Evolutionary conservation across 2,113 vertebrate genomes (phyloP), one percentile per base, ranked within the genome.

Genomic region (Pachypanchax playfairii): DNA sequence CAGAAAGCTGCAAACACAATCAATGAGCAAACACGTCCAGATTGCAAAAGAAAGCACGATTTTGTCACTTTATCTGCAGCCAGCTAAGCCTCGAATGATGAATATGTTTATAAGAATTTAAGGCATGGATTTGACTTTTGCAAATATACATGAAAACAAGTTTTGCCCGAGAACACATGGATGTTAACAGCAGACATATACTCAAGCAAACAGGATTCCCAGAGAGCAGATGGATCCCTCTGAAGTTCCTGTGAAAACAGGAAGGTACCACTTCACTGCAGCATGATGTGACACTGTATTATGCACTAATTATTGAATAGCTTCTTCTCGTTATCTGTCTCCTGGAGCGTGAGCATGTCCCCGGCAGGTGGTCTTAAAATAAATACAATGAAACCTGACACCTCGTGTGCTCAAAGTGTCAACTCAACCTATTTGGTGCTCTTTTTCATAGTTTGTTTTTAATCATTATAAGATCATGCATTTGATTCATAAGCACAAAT

Each of bases 401-500:
- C 48, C 43, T 31, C 20, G n/a, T 42, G 36, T 22, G 38, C 44
- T 29, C 46, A 13, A 11, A 50, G 46, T 50, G 59, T 50, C 24
- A 49, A 35, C 24, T 29, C 44, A 38, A 46, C 24, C 25, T 28
- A 44, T 48, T 25, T n/a, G 25, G 31, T 49, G 70, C 6, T 1
- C 13, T 29, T 47, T 70, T 66, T 51, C 20, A 17, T 10, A 31
- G 21, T 76, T 36, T 31, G 49, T 58, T 65, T 58, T 8, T 39
- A 44, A 72, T 36, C 42, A 44, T 65, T 55, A 53, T 35, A 48
- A 56, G 35, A 76, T 65, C 47, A 53, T 56, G 42, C 69, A 53
- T 33, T 68, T 65, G 48, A 65, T 64, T 66, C 51, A 57, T 54
- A 64, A 44, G 75, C 59, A 48, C 62, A 78, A 75, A 83, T 83